Percentiles rank a stretch among this genome's conserved stretches.
Conservation (phyloP, 2,888 invertebrate genomes). For the Campoplex capitator region DNA sequence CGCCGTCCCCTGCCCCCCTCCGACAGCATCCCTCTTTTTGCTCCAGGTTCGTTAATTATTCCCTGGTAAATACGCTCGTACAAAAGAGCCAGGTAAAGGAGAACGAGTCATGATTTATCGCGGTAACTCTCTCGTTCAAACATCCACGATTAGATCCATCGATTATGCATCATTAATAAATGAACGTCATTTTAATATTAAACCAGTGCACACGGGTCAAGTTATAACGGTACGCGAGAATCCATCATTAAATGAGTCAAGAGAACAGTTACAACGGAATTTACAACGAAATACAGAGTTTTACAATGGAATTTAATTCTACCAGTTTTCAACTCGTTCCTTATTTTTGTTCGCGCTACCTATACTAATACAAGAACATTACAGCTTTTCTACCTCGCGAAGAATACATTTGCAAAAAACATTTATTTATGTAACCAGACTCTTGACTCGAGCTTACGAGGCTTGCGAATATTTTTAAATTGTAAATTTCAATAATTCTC, state of each 20-base stretch:
- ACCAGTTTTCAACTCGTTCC: not conserved
- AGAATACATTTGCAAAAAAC: not conserved
- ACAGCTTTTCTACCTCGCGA: not conserved
- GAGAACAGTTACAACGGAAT: not conserved
- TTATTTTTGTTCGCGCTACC: not conserved
- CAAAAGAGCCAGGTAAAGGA: conserved; percentile 32
- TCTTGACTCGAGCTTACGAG: not conserved
- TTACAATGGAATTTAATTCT: not conserved
- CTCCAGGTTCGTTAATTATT: conserved; percentile 76
- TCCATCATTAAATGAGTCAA: not conserved
- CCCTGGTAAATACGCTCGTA: conserved; percentile 74
- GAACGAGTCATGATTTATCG: conserved; percentile 9
- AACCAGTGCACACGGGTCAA: not conserved
- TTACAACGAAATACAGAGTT: not conserved
- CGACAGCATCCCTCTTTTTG: not conserved
- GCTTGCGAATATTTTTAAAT: not conserved
- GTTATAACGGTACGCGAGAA: not conserved
- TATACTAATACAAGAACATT: too few relatives aligned
- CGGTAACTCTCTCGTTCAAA: conserved; percentile 18
- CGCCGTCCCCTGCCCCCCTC: not conserved
- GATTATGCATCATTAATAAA: conserved; percentile 65
- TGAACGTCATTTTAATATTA: conserved; percentile 51
- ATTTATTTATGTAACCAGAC: not conserved
- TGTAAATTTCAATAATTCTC: not conserved
- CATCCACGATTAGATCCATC: conserved; percentile 64